Conservation (phyloP, 2,797 vertebrate species). For the Sebastes kiyomatsui region DNA sequence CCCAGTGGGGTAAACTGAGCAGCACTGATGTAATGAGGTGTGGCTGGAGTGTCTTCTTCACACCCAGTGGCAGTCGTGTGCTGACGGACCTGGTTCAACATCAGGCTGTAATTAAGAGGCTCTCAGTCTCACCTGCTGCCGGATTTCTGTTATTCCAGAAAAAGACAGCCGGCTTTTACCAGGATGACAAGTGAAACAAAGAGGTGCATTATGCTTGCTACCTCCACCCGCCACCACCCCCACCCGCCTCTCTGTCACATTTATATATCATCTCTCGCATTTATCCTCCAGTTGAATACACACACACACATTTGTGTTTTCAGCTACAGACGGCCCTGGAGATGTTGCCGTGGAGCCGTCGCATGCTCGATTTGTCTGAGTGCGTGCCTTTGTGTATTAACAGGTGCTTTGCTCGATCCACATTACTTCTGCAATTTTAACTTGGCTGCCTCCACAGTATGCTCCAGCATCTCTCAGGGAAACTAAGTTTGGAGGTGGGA, state of each 20-base stretch:
- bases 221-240: not conserved
- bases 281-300: constrained; percentile 35
- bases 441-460: constrained; percentile 34
- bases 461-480: constrained; percentile 28
- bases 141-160: constrained; percentile 6
- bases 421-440: constrained; percentile 40
- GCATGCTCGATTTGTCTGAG: constrained; percentile 54
- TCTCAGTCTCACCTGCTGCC: constrained; percentile 19
- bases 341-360: constrained; percentile 20
- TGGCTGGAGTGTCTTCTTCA: constrained; percentile 34
- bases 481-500: constrained; percentile 6
- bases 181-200: constrained; percentile 52
- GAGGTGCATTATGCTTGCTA: constrained; percentile 17
- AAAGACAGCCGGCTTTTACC: constrained; percentile 36
- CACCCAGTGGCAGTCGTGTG: constrained; percentile 6
- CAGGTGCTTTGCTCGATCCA: constrained; percentile 51
- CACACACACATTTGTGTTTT: constrained; percentile 28
- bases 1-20: constrained; percentile 41
- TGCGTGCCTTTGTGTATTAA: constrained; percentile 47
- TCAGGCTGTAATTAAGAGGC: constrained; percentile 62
- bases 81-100: constrained; percentile 39
- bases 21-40: constrained; percentile 55
- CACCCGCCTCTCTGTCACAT: constrained; percentile 3
- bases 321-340: constrained; percentile 19
- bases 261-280: constrained; percentile 21